Percentiles rank a stretch among this genome's conserved stretches.
phyloP scores from a whole-genome alignment of 2,797 vertebrate genomes.

The Fringilla coelebs region DNA sequence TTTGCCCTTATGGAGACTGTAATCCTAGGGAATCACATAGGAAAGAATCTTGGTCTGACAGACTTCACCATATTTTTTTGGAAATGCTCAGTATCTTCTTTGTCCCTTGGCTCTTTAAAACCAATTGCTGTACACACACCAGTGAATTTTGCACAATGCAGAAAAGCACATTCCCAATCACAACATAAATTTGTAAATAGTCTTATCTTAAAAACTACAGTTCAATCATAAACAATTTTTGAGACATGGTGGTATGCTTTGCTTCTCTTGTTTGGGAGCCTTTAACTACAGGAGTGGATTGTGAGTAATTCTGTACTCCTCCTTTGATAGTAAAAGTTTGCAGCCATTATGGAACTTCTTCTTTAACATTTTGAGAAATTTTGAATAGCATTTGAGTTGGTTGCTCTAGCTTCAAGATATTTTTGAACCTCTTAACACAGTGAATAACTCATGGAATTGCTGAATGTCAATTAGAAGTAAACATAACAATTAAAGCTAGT shows the following conservation, averaged over 20 bases:
- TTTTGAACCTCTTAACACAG: background rate
- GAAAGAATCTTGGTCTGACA: background rate
- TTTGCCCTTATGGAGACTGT: background rate
- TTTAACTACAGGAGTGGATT: background rate
- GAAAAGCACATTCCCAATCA: background rate
- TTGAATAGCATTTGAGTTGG: background rate
- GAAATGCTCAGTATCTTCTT: background rate
- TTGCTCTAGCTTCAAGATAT: background rate
- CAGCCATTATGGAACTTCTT: background rate
- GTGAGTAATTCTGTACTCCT: background rate
- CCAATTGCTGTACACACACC: background rate
- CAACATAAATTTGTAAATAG: background rate
- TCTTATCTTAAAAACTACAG: background rate
- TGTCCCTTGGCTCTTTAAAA: background rate
- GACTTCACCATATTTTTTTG: background rate
- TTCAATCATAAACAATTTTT: background rate
- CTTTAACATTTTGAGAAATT: background rate
- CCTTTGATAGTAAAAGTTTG: background rate
- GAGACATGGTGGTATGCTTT: background rate
- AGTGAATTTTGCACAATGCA: background rate
- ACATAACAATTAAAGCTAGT: constrained; percentile 31
- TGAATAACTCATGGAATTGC: background rate
- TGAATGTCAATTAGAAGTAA: constrained; percentile 11
- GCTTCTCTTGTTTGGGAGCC: background rate
- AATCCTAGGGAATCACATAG: background rate